Conservation (phyloP, 2,888 invertebrate genomes). For the Eurytoma adleriae region DNA sequence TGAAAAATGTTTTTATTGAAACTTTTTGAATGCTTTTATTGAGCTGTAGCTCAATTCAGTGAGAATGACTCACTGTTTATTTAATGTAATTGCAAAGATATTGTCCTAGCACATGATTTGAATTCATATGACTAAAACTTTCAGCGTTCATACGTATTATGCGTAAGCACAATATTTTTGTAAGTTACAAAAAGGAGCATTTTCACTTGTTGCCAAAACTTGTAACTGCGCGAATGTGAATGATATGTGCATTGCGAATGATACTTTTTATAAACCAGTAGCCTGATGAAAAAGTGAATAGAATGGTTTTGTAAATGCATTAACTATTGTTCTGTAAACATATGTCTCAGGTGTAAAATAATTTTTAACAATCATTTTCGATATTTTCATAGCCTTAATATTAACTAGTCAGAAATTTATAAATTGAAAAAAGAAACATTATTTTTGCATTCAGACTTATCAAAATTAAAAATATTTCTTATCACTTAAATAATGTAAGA, state of each 20-base stretch:
- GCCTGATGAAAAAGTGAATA: slow-evolving; percentile 31
- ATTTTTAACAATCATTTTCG: slow-evolving; percentile 40
- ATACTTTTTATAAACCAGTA: slow-evolving; percentile 47
- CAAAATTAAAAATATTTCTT: not conserved
- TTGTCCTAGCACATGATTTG: slow-evolving; percentile 1
- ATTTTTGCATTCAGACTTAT: not conserved
- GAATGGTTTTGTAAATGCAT: slow-evolving; percentile 28
- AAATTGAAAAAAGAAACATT: slow-evolving; percentile 13
- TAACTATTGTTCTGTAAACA: slow-evolving; percentile 45
- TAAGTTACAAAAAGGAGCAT: slow-evolving; percentile 37
- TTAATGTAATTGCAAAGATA: slow-evolving; percentile 41
- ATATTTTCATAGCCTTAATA: slow-evolving; percentile 44
- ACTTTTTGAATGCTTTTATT: slow-evolving; percentile 50
- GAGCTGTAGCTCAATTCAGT: slow-evolving; percentile 27
- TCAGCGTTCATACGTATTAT: slow-evolving; percentile 22
- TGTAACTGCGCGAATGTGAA: slow-evolving; percentile 34
- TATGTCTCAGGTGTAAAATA: slow-evolving; percentile 48
- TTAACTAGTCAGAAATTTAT: slow-evolving; percentile 26
- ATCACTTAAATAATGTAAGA: not conserved
- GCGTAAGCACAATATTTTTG: slow-evolving; percentile 13
- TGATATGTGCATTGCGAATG: slow-evolving; percentile 26
- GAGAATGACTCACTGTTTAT: slow-evolving; percentile 34
- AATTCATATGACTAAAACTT: slow-evolving; percentile 16
- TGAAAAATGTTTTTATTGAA: slow-evolving; percentile 31
- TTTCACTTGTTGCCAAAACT: slow-evolving; percentile 38